phyloP scores from a whole-genome alignment of 2,113 vertebrate species.

The Anser cygnoides region DNA sequence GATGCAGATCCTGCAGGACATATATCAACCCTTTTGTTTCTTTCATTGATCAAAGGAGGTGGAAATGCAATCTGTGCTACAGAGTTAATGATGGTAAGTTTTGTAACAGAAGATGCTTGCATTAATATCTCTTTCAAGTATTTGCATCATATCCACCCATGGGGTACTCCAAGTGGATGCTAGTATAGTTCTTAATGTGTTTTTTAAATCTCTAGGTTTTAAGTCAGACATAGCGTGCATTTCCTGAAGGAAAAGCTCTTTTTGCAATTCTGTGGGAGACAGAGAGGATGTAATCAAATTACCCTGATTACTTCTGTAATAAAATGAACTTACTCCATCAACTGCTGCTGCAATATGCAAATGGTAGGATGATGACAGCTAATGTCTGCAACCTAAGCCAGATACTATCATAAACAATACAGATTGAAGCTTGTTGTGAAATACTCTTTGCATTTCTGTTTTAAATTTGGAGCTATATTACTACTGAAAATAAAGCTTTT shows the following conservation, averaged over 20 bases:
- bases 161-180: not conserved
- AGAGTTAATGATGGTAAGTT: conserved; percentile 93
- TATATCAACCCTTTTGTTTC: conserved; percentile 98
- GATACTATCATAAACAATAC: not conserved
- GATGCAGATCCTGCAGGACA: conserved; percentile 94
- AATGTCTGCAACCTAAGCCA: not conserved
- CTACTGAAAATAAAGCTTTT: not conserved
- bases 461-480: not conserved
- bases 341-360: not conserved
- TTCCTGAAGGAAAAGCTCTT: not conserved
- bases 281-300: not conserved
- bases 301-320: not conserved
- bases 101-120: not conserved
- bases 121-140: not conserved
- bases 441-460: not conserved
- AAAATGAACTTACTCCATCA: not conserved
- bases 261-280: not conserved
- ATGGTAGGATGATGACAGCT: not conserved
- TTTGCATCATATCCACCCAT: not conserved
- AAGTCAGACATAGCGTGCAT: not conserved
- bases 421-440: not conserved
- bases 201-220: not conserved
- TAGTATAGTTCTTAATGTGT: not conserved
- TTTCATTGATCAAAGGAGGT: conserved; percentile 95
- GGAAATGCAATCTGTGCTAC: conserved; percentile 98